Base-by-base conservation (phyloP, 2,888 invertebrate genomes). In the Endomychus coccineus region DNA sequence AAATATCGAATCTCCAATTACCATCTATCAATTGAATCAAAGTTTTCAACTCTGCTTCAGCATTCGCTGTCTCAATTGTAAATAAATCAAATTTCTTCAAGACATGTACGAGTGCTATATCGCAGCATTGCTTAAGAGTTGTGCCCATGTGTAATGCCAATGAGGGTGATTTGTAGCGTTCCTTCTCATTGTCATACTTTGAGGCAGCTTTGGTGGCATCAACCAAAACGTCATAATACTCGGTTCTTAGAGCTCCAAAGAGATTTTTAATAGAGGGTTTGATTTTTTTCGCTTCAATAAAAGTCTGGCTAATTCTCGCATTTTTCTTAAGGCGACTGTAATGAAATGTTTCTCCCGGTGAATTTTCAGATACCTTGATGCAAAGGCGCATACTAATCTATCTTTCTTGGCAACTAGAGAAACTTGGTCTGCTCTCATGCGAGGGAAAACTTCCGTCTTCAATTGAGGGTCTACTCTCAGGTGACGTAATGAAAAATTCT, bases 171-270 rank as follows among this genome's bases (percentile, higher is more conserved):
- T 14, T 7, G 15, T 22, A 41, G 2, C 14, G 6, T 16, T 41
- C 3, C 2, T 2, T 27, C 22, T 38, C 39, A 7, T 23, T 5
- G 28, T 47, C 37, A 12, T 16, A 32, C 27, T 32, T n/a, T n/a
- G n/a, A 21, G 3, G 43, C 17, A 29, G 22, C 11, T 42, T 42
- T 48, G 4, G 44, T 42, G 7, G 47, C 45, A 16, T 33, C 6
- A 5, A 49, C 42, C 25, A 45, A 21, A 23, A 32, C 27, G 16
- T 47, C 45, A 40, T 40, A 50, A 25, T 30, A 25, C 30, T 43
- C 27, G 7, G 48, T 41, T 23, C 42, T 45, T 2, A 43, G 16
- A 27, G 31, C 30, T 27, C 40, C 36, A 22, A 34, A 27, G 7
- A 42, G 15, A 36, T 24, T 30, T 3, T 23, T 30, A 16, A 30